Evolutionary conservation across 2,113 vertebrate species (phyloP), one percentile per base, ranked within the genome.

Genomic region (Glareola pratincola): DNA sequence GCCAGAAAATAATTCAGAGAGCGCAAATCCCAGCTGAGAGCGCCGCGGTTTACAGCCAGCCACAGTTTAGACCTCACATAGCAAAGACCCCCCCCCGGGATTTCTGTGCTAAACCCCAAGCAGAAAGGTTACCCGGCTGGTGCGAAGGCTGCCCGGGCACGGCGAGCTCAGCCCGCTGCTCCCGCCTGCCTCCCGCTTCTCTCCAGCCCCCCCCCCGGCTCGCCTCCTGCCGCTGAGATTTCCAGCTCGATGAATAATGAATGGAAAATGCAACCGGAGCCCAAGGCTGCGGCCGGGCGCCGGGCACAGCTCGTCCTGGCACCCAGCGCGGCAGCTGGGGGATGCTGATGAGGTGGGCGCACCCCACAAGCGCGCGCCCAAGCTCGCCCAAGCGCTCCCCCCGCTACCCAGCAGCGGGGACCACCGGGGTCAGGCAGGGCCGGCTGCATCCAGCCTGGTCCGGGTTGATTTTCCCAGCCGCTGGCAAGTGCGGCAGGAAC

Each of bases 171-270:
- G 27, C 41, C 45, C 12, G 19, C 77, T 14, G 72, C 80, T 50
- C 68, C 73, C 1, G 10, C 57, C 34, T 39, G 76, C 84, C 62
- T 84, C 29, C 87, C 23, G 47, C 81, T 48, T 32, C 43, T 78
- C 56, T 30, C 59, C 7, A 15, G 37, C 48, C 66, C 64, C 54
- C 74, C 74, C 60, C 64, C 37, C 30, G 23, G 69, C 26, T 81
- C n/a, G 10, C 77, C 64, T 74, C n/a, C 14, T 20, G 74, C 91
- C 7, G 60, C 96, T 76, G 94, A 96, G 95, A 95, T 96, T 97
- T 95, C 73, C 95, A 95, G 85, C 82, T 75, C 57, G 13, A 93
- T 97, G 96, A 97, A 97, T 97, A 97, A 96, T 96, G 97, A 93
- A 97, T 96, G 92, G 90, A 18, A 90, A 92, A 45, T 60, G 95